A percentile compares a stretch with the other conserved stretches of the same genome.
These are phyloP conservation scores for Rhorus exstirpatorius DNA, from an alignment of 2,888 invertebrate genomes.

Conservation along the genomic window DNA sequence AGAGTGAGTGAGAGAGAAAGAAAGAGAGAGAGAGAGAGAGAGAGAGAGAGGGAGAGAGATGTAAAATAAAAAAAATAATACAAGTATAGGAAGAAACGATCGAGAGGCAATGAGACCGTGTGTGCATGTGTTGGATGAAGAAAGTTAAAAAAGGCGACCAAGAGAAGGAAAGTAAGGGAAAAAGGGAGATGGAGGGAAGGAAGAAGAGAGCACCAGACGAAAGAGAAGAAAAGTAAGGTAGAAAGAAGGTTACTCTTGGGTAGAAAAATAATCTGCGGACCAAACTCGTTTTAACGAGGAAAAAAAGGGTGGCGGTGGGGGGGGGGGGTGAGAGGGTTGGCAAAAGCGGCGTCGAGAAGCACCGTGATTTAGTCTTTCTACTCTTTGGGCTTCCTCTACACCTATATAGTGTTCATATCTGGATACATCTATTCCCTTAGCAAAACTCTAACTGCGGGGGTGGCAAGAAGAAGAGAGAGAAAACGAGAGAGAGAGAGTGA, in stretches of 20 bases:
- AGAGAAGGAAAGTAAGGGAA: slow-evolving; percentile 22
- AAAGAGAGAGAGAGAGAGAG: not conserved
- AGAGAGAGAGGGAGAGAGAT: not conserved
- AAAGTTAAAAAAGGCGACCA: not conserved
- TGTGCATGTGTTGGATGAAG: not conserved
- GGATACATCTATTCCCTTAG: slow-evolving; percentile 15
- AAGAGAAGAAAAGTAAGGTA: slow-evolving; percentile 26
- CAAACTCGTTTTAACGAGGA: slow-evolving; percentile 76
- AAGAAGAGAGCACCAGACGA: slow-evolving; percentile 21
- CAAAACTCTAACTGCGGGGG: slow-evolving; percentile 31
- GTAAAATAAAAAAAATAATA: slow-evolving; percentile 30
- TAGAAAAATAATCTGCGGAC: slow-evolving; percentile 79
- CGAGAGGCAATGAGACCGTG: slow-evolving; percentile 39
- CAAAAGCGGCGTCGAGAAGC: slow-evolving; percentile 59
- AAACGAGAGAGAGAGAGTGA: slow-evolving; percentile 4
- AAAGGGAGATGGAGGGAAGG: slow-evolving; percentile 7
- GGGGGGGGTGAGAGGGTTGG: slow-evolving; percentile 47
- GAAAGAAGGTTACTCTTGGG: slow-evolving; percentile 52
- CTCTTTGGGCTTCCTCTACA: slow-evolving; percentile 29
- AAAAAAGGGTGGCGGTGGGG: slow-evolving; percentile 39
- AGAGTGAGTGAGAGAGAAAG: slow-evolving; percentile 12
- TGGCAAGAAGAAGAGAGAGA: slow-evolving; percentile 11
- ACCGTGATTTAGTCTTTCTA: slow-evolving; percentile 67
- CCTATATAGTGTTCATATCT: slow-evolving; percentile 11
- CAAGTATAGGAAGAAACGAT: slow-evolving; percentile 60